A percentile compares a stretch with the other conserved stretches of the same genome.
These are phyloP conservation scores for Hypselothyrea guttata DNA, from an alignment of 2,888 invertebrate species.

Conservation along the genomic window DNA sequence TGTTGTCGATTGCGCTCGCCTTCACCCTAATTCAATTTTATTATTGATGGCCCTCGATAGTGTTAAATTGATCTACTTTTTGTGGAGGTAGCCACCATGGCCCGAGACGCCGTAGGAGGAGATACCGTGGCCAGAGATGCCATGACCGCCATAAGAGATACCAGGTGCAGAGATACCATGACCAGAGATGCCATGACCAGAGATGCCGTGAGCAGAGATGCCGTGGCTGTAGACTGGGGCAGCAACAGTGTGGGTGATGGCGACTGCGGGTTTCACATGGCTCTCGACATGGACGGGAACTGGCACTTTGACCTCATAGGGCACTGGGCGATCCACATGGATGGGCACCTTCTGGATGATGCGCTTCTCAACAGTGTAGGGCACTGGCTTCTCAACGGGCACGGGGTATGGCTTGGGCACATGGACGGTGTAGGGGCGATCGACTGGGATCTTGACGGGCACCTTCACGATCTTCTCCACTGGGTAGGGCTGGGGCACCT, in stretches of 20 bases:
- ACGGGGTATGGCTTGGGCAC: constrained; percentile 86
- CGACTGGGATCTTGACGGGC: constrained; percentile 86
- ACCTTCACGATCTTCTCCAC: constrained; percentile 86
- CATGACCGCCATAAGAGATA: constrained; percentile 19
- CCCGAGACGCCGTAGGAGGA: constrained; percentile 42
- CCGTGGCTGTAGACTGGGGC: constrained; percentile 59
- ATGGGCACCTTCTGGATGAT: constrained; percentile 85
- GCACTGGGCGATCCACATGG: constrained; percentile 87
- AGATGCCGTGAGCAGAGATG: constrained; percentile 39
- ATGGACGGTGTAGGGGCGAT: constrained; percentile 86
- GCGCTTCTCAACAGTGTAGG: constrained; percentile 85
- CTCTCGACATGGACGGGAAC: constrained; percentile 80
- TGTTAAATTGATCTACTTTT: constrained; percentile 77
- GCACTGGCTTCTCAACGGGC: constrained; percentile 84
- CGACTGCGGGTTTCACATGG: constrained; percentile 72
- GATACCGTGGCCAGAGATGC: constrained; percentile 40
- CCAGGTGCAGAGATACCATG: constrained; percentile 39
- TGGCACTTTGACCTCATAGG: constrained; percentile 88
- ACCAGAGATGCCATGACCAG: constrained; percentile 39
- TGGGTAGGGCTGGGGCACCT: constrained; percentile 83
- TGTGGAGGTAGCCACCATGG: constrained; percentile 73
- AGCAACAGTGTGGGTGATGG: constrained; percentile 61
- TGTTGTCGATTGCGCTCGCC: constrained; percentile 51
- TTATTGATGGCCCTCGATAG: constrained; percentile 60
- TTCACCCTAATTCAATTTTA: constrained; percentile 56